Evolutionary conservation across 2,888 invertebrate species (phyloP).

Genomic region (Diadromus collaris): DNA sequence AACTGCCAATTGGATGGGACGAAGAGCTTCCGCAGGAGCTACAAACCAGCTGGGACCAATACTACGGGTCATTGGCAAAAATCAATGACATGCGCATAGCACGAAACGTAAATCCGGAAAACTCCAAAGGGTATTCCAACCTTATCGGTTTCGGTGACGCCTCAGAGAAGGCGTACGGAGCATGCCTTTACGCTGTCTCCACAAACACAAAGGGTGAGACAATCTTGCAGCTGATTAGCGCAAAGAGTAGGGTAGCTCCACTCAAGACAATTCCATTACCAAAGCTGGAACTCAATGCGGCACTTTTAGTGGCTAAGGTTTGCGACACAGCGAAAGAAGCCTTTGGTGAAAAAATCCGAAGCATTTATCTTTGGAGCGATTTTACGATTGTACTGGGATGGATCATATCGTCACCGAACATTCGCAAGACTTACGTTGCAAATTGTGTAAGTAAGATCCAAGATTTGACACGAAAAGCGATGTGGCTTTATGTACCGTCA

Average conservation of each 20-base stretch:
- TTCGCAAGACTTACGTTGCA: constrained; percentile 55
- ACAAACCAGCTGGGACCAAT: constrained; percentile 40
- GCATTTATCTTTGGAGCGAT: constrained; percentile 57
- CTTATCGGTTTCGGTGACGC: constrained; percentile 65
- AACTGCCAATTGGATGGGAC: constrained; percentile 68
- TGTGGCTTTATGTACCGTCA: constrained; percentile 44
- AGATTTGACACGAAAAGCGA: constrained; percentile 8
- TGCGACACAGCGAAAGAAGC: constrained; percentile 5
- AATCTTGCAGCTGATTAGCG: constrained; percentile 10
- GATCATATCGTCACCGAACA: constrained; percentile 50
- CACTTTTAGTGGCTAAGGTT: constrained; percentile 41
- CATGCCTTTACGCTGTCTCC: constrained; percentile 53
- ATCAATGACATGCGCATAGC: constrained; percentile 41
- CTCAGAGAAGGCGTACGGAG: constrained; percentile 60
- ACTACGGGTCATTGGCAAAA: constrained; percentile 17
- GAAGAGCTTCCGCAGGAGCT: constrained; percentile 61
- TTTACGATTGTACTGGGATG: constrained; percentile 60
- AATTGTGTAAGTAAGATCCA: constrained; percentile 59
- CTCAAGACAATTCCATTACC: constrained; percentile 52
- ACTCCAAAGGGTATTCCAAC: constrained; percentile 5
- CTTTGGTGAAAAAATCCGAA: constrained; percentile 39
- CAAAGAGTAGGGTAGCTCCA: constrained; percentile 55
- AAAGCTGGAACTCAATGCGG: constrained; percentile 53
- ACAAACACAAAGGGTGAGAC: not conserved
- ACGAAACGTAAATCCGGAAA: constrained; percentile 8